Base-by-base conservation (phyloP, 2,888 invertebrate genomes). In the Diabrotica balteata region DNA sequence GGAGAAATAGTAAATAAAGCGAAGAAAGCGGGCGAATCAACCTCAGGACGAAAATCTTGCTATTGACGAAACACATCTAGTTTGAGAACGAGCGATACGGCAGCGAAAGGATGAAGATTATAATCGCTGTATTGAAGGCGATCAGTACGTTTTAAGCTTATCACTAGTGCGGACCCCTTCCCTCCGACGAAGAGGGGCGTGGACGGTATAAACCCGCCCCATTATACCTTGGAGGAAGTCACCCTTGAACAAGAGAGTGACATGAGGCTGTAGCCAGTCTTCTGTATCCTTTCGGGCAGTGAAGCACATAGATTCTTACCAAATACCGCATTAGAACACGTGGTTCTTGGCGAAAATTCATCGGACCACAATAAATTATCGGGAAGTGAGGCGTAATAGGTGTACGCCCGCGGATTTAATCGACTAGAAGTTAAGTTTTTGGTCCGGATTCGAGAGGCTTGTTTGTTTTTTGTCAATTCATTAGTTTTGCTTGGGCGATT, bases 161-260 rank as follows among this genome's bases (percentile, higher is more conserved):
- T 63, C 63, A 63, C 64, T 54, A 51, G 63, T 46, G 64, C 59
- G 53, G 46, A 59, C 62, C 68, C 69, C 71, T 62, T 70, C 64
- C 47, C 64, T 17, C 44, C 49, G 54, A 17, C 11, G 51, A 59
- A 65, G 58, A 50, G 42, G 61, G 77, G 77, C 77, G 77, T 69
- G 73, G 59, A 67, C 57, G 64, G 42, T 47, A 55, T 51, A 59
- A 72, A 59, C 69, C 74, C 80, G 78, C 82, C 80, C 72, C 74
- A 73, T 73, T 79, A 78, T 79, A 80, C 80, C 81, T 80, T 77
- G 81, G 82, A 81, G 81, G 79, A 83, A 82, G 82, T 82, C 84
- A 82, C 82, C 83, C 83, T 81, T 83, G 81, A 81, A 82, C 82
- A 79, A 80, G 82, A 81, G 80, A 82, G 78, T 83, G 83, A 82